Base-by-base conservation (phyloP, 1,140 invertebrate species). In the Andricus grossulariae region DNA sequence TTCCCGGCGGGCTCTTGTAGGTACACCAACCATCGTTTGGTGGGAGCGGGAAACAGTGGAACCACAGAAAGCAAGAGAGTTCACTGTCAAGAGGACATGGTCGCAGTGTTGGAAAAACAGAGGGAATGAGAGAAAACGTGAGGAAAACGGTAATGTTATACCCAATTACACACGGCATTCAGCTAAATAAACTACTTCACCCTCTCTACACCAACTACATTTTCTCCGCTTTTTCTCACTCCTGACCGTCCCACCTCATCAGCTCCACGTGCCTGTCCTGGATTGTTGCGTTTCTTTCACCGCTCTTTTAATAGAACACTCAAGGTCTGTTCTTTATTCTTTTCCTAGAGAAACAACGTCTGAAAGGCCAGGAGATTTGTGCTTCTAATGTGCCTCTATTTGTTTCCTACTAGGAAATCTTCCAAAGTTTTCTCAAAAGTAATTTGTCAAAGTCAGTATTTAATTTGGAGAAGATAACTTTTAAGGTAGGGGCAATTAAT, bases 1-100 rank as follows among this genome's bases (percentile, higher is more conserved):
- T 90, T 90, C 88, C 88, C 88, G 82, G 80, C 76, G 86, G 85
- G 84, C 81, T 80, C 85, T 87, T 86, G 85, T 83, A 77, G 66
- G n/a, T 54, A 50, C 18, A 18, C 39, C 74, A 79, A 76, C 76
- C 79, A 82, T 87, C 81, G 83, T 80, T 85, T 79, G 80, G 81
- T 83, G 81, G 11, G 66, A 5, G 75, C 80, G 77, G 79, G 16
- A 74, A 73, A 76, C 74, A 84, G 83, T 60, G 73, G 83, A 71
- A 50, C 74, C 73, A 57, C 73, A n/a, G 52, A 74, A 73, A 72
- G 71, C 21, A 74, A 52, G 51, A 50, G 39, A 70, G 54, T 78
- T 72, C 75, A 74, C 79, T 79, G 75, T 74, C 75, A 25, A 66
- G 5, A 66, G 60, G 25, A 39, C 60, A 39, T 39, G 60, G 13